These are phyloP conservation scores for Drosophila pseudoananassae DNA, from an alignment of 1,140 invertebrate species.

Conservation along the genomic window DNA sequence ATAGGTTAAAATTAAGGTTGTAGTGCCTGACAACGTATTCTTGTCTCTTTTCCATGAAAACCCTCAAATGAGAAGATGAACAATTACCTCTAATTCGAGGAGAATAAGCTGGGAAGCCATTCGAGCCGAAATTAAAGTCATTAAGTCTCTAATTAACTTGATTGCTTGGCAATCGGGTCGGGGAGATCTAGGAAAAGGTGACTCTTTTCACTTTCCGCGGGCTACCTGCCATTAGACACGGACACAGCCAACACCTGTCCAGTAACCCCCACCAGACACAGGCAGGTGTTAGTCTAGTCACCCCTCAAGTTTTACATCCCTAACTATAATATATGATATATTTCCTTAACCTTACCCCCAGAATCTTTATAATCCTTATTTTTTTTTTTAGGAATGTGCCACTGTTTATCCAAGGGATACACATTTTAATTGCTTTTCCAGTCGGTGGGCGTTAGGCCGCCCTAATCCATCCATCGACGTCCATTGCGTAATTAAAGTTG, in stretches of 20 bases:
- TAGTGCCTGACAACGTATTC: conserved; percentile 61
- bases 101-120: conserved; percentile 55
- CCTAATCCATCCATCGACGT: conserved; percentile 66
- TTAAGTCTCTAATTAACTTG: conserved; percentile 73
- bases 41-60: conserved; percentile 47
- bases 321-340: too few species aligned
- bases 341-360: not conserved
- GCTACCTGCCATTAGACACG: conserved; percentile 16
- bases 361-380: not conserved
- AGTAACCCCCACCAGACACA: not conserved
- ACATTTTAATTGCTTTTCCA: conserved; percentile 76
- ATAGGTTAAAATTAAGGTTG: conserved; percentile 59
- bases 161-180: conserved; percentile 57
- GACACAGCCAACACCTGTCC: not conserved
- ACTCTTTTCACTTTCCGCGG: conserved; percentile 47
- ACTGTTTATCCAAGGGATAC: conserved; percentile 50
- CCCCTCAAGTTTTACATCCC: too few species aligned
- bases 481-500: conserved; percentile 74
- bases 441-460: conserved; percentile 49
- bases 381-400: not conserved
- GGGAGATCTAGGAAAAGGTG: conserved; percentile 58
- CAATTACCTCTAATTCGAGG: conserved; percentile 78
- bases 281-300: too few species aligned
- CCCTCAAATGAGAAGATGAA: conserved; percentile 73
- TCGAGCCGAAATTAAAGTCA: conserved; percentile 27